These are phyloP conservation scores for Drosophila picticornis DNA, from an alignment of 2,888 invertebrate species.

Conservation along the genomic window DNA sequence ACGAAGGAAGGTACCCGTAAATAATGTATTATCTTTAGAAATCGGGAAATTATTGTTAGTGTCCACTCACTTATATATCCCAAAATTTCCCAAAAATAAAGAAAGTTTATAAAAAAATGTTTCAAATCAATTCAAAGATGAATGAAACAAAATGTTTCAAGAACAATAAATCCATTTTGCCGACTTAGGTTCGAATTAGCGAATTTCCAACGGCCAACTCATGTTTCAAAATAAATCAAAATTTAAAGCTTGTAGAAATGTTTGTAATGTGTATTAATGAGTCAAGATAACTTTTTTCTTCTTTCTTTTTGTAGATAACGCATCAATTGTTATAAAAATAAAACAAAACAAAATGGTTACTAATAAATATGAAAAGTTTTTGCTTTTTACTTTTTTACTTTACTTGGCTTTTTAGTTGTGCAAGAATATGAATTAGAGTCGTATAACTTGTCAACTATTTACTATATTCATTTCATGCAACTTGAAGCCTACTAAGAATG, in stretches of 20 bases:
- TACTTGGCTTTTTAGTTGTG: too few relatives aligned
- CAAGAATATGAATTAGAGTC: too few relatives aligned
- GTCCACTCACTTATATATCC: background rate
- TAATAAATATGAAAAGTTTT: background rate
- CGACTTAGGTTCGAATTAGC: fast-evolving
- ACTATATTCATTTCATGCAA: fast-evolving
- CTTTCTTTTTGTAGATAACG: background rate
- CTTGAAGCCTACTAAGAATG: background rate
- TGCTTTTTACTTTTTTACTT: too few relatives aligned
- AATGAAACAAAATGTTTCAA: background rate
- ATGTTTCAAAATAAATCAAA: background rate
- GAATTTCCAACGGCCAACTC: background rate
- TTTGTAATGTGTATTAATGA: fast-evolving
- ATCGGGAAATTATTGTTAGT: background rate
- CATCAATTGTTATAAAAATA: background rate
- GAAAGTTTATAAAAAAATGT: fast-evolving
- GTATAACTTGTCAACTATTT: background rate
- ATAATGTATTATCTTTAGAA: background rate
- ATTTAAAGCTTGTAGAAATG: background rate
- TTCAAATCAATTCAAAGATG: background rate
- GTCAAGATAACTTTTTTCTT: background rate
- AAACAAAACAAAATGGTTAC: background rate
- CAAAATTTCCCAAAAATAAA: background rate
- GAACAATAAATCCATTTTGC: background rate
- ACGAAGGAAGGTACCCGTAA: background rate